Conservation (phyloP, 2,888 invertebrate genomes). For the Lasioglossum vierecki region DNA sequence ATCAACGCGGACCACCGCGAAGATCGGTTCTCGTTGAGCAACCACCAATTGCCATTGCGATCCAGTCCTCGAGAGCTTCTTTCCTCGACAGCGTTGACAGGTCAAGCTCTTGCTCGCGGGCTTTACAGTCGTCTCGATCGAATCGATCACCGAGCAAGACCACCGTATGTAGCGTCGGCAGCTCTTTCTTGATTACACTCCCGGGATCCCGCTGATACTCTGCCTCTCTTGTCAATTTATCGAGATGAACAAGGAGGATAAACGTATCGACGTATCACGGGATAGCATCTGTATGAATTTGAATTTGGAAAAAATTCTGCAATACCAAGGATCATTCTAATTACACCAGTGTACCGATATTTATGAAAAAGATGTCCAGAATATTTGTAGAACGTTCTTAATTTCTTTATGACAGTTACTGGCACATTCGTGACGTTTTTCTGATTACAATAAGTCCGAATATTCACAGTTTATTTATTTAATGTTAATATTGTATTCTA, state of each 20-base stretch:
- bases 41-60: constrained; percentile 6
- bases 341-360: too few relatives aligned
- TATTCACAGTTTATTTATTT: too few relatives aligned
- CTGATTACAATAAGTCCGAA: too few relatives aligned
- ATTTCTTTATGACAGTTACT: too few relatives aligned
- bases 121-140: background rate
- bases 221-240: background rate
- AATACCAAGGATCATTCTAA: background rate
- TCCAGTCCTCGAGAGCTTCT: background rate
- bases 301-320: background rate
- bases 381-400: too few relatives aligned
- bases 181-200: background rate
- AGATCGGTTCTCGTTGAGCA: constrained; percentile 18
- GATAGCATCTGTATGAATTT: background rate
- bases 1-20: constrained; percentile 54
- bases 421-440: too few relatives aligned
- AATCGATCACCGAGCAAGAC: background rate
- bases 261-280: background rate
- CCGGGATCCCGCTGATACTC: background rate
- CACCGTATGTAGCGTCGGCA: background rate
- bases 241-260: background rate
- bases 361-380: too few relatives aligned
- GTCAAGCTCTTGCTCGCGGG: background rate
- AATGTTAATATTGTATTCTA: too few relatives aligned
- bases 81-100: background rate